phyloP scores from a whole-genome alignment of 23 tunicate species.

The Ciona savignyi region DNA sequence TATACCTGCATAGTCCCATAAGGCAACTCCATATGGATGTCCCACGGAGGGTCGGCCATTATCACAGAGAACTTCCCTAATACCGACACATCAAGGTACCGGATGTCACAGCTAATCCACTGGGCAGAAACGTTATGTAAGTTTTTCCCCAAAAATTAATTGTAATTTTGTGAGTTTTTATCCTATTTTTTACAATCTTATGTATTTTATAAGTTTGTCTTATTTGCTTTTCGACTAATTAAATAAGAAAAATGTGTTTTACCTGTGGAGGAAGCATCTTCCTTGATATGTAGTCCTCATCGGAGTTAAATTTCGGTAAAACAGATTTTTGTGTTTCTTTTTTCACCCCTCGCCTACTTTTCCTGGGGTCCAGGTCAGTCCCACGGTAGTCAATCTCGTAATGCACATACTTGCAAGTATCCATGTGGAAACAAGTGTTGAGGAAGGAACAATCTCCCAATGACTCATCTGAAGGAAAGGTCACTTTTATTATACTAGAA shows the following conservation, averaged over 20 bases:
- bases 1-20: conserved; percentile 96
- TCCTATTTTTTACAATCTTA: not conserved
- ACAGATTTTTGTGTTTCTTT: not conserved
- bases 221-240: not conserved
- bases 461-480: conserved; percentile 40
- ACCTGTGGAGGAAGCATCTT: conserved; percentile 94
- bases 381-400: conserved; percentile 96
- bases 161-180: too few species aligned
- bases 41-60: conserved; percentile 99
- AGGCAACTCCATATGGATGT: conserved; percentile 99
- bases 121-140: conserved; percentile 1
- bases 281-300: conserved; percentile 60
- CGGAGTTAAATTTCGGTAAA: conserved; percentile 47
- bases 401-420: conserved; percentile 99
- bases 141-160: too few species aligned
- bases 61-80: conserved; percentile 97
- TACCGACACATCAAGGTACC: conserved; percentile 80
- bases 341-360: conserved; percentile 6
- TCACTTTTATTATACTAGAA: too few species aligned
- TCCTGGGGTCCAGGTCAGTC: conserved; percentile 75
- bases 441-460: conserved; percentile 98
- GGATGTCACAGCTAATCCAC: conserved; percentile 97
- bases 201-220: not conserved
- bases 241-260: not conserved
- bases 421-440: conserved; percentile 98